Conservation (phyloP, 2,113 vertebrate species). For the Eretmodus cyanostictus region DNA sequence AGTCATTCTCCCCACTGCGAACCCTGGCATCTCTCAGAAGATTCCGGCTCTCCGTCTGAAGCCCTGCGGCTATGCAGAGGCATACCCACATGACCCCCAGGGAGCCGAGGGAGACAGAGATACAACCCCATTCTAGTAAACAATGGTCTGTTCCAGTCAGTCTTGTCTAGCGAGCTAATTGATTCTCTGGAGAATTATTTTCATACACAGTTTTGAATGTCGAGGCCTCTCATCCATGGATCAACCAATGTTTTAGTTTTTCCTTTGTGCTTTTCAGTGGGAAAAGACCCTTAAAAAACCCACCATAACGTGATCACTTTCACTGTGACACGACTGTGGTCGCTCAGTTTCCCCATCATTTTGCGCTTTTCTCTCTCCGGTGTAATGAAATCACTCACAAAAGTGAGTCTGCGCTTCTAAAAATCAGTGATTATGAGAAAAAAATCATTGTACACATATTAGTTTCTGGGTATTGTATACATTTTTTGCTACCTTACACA, state of each 20-base stretch:
- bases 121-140: neutral
- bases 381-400: neutral
- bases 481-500: neutral
- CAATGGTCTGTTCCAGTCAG: constrained; percentile 13
- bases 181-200: neutral
- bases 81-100: constrained; percentile 32
- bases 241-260: neutral
- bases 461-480: neutral
- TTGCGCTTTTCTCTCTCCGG: neutral
- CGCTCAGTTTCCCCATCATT: neutral
- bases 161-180: neutral
- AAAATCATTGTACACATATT: neutral
- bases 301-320: neutral
- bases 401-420: neutral
- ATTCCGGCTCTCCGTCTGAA: constrained; percentile 35
- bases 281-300: neutral
- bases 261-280: neutral
- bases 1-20: constrained; percentile 50
- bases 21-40: constrained; percentile 65
- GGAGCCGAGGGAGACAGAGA: neutral
- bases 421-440: constrained; percentile 10
- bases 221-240: neutral
- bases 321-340: neutral
- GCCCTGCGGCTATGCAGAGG: constrained; percentile 19
- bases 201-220: neutral